Evolutionary conservation across 2,797 vertebrate genomes (phyloP).

Genomic region (Tragelaphus eurycerus): DNA sequence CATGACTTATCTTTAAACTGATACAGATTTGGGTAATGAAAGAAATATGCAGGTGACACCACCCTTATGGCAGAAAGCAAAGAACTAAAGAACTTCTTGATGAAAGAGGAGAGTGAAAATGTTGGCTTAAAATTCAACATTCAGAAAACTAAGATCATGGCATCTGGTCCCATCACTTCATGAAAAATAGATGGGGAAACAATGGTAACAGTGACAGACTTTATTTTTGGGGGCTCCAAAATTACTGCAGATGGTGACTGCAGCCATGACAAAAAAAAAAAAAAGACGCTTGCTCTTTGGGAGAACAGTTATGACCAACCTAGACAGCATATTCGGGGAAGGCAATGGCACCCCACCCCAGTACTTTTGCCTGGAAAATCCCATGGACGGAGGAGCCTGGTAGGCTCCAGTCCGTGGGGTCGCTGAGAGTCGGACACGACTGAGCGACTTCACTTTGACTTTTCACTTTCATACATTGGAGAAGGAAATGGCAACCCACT

Average conservation of each 20-base stretch:
- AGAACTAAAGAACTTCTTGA: neutral
- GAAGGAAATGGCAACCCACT: no score
- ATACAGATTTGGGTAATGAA: slow-evolving; percentile 46
- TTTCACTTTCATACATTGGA: no score
- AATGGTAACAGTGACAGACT: neutral
- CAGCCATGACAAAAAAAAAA: neutral
- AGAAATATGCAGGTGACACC: neutral
- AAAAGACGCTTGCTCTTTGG: neutral
- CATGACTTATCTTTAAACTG: slow-evolving; percentile 35
- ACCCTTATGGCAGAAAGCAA: neutral
- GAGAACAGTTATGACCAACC: neutral
- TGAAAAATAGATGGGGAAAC: neutral
- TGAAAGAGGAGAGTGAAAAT: neutral
- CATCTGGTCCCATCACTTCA: neutral
- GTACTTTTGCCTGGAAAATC: no score
- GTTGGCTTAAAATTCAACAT: neutral
- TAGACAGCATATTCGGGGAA: neutral
- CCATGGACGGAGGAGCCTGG: no score
- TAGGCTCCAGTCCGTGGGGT: no score
- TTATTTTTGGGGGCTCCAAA: neutral
- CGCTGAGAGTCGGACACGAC: no score
- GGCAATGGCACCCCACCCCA: no score
- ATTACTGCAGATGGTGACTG: neutral
- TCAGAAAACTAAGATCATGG: neutral
- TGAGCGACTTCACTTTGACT: no score